These are phyloP conservation scores for Tympanuchus pallidicinctus DNA, from an alignment of 2,113 vertebrate genomes.

Conservation along the genomic window DNA sequence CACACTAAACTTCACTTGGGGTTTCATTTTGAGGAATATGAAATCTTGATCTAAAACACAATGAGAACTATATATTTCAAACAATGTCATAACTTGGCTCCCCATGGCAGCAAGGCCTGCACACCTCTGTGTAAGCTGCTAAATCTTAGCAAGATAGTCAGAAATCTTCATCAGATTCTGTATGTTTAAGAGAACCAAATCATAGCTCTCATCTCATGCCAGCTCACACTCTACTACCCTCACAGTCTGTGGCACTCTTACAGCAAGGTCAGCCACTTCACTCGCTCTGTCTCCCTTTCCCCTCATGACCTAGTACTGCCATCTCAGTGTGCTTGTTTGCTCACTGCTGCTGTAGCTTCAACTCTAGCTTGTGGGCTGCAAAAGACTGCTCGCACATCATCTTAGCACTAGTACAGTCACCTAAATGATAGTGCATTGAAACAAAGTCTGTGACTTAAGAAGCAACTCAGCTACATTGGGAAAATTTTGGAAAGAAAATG, in stretches of 20 bases:
- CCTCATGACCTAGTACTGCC: constrained; percentile 10
- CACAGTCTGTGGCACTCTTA: background rate
- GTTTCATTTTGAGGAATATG: background rate
- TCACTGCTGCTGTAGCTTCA: background rate
- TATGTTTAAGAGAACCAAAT: background rate
- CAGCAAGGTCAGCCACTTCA: background rate
- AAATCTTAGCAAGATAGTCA: background rate
- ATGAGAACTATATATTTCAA: background rate
- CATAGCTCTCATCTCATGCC: background rate
- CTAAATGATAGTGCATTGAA: background rate
- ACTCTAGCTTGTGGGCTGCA: background rate
- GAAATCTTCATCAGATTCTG: background rate
- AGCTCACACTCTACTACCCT: background rate
- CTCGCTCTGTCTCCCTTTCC: constrained; percentile 38
- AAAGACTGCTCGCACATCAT: background rate
- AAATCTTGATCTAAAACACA: constrained; percentile 1
- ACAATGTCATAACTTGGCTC: background rate
- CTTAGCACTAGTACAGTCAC: background rate
- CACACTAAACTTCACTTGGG: background rate
- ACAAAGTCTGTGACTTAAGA: background rate
- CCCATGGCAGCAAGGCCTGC: background rate
- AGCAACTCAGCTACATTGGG: background rate
- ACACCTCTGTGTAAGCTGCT: fast-evolving
- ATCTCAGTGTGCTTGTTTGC: constrained; percentile 34
- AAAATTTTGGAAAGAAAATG: background rate